These are phyloP conservation scores for Leptinotarsa peninsularis DNA, from an alignment of 2,888 invertebrate species.

Conservation along the genomic window DNA sequence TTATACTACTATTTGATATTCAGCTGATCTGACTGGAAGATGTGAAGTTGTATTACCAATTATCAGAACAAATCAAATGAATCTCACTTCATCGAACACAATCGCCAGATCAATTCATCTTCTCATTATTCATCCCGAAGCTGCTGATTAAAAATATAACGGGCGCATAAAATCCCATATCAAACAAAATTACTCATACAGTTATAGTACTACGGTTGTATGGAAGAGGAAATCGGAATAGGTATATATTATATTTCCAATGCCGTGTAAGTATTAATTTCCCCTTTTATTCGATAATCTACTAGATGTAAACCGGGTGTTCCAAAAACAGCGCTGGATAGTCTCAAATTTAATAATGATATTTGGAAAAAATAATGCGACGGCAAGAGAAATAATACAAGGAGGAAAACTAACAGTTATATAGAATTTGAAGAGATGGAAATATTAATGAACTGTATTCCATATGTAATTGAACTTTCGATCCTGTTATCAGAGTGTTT, in stretches of 20 bases:
- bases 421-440: too few species aligned
- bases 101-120: constrained; percentile 6
- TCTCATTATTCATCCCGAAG: background rate
- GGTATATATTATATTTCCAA: constrained; percentile 34
- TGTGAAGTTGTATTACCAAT: constrained; percentile 3
- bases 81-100: constrained; percentile 11
- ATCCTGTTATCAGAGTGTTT: too few species aligned
- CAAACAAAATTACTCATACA: constrained; percentile 38
- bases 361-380: too few species aligned
- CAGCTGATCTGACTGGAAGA: background rate
- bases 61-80: constrained; percentile 12
- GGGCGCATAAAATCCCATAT: constrained; percentile 33
- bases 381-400: too few species aligned
- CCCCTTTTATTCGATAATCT: constrained; percentile 1
- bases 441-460: too few species aligned
- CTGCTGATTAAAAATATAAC: constrained; percentile 38
- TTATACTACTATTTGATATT: background rate
- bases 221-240: constrained; percentile 35
- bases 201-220: constrained; percentile 39
- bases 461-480: too few species aligned
- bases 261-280: constrained; percentile 13
- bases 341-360: too few species aligned
- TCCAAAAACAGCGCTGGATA: too few species aligned
- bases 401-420: too few species aligned
- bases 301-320: background rate